Conservation (phyloP, 2,797 vertebrate genomes). For the Tangara arthus region DNA sequence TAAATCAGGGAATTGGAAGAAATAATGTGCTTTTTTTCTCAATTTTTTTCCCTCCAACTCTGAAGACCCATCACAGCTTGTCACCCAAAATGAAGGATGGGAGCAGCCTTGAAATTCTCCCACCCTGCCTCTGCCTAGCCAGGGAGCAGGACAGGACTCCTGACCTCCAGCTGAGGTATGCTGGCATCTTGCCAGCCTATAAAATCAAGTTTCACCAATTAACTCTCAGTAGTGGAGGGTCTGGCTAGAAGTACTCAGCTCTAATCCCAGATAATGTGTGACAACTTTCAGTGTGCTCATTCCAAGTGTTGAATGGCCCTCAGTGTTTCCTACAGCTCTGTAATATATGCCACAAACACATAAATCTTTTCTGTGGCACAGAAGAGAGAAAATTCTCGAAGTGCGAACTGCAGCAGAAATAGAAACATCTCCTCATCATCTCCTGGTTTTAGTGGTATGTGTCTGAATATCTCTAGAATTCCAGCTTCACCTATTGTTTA, state of each 20-base stretch:
- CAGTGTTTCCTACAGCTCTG: neutral
- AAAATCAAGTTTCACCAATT: conserved; percentile 29
- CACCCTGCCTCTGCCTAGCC: neutral
- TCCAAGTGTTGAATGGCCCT: neutral
- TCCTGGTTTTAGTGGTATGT: neutral
- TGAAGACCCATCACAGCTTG: neutral
- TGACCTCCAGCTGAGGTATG: neutral
- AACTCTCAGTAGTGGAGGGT: neutral
- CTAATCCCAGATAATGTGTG: neutral
- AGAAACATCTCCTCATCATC: neutral
- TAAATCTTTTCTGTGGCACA: neutral
- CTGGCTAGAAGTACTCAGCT: neutral
- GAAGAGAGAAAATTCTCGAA: neutral
- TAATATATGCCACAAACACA: neutral
- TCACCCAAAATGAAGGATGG: neutral
- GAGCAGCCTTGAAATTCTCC: neutral
- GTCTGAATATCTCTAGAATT: neutral
- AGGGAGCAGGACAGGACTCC: fast-evolving
- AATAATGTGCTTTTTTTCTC: neutral
- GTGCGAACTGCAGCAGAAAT: neutral
- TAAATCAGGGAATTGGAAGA: neutral
- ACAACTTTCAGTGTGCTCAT: neutral
- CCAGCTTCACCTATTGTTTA: neutral
- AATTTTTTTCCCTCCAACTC: neutral
- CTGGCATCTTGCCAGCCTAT: neutral